Percentiles rank a stretch among this genome's conserved stretches.
Evolutionary conservation across 2,113 vertebrate genomes (phyloP).

Genomic region (Corythaixoides concolor): DNA sequence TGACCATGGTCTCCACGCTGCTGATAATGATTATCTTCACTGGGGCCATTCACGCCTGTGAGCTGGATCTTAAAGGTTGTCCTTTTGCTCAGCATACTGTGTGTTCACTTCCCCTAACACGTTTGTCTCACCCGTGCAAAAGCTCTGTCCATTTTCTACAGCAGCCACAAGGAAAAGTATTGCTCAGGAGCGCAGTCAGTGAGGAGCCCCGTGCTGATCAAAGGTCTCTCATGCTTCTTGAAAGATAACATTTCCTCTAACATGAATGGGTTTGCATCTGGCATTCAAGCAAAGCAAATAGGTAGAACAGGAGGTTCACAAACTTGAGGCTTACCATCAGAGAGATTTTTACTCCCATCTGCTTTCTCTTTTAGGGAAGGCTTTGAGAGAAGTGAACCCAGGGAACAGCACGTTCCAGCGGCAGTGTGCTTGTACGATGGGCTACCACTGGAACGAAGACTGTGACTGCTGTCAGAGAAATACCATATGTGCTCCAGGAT

Average conservation of each 20-base stretch:
- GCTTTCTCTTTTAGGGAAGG: constrained; percentile 77
- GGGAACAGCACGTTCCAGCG: constrained; percentile 79
- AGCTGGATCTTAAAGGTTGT: neutral
- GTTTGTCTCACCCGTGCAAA: neutral
- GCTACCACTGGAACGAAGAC: constrained; percentile 86
- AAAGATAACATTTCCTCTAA: neutral
- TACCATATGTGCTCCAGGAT: constrained; percentile 77
- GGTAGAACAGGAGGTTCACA: neutral
- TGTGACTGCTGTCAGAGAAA: constrained; percentile 88
- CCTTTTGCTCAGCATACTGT: neutral
- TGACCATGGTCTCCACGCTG: neutral
- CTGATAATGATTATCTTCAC: neutral
- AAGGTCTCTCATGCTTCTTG: neutral
- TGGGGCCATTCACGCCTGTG: neutral
- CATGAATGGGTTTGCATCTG: neutral
- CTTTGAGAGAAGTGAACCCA: constrained; percentile 75
- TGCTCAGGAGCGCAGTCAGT: neutral
- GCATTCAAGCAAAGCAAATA: neutral
- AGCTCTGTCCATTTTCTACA: neutral
- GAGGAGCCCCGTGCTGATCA: neutral
- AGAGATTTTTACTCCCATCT: neutral
- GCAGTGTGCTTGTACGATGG: constrained; percentile 80
- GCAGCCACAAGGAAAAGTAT: neutral
- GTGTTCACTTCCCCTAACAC: neutral
- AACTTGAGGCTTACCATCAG: neutral